A percentile compares a stretch with the other conserved stretches of the same genome.
Conservation (phyloP, 2,113 vertebrate genomes). For the Dasyornis broadbenti region DNA sequence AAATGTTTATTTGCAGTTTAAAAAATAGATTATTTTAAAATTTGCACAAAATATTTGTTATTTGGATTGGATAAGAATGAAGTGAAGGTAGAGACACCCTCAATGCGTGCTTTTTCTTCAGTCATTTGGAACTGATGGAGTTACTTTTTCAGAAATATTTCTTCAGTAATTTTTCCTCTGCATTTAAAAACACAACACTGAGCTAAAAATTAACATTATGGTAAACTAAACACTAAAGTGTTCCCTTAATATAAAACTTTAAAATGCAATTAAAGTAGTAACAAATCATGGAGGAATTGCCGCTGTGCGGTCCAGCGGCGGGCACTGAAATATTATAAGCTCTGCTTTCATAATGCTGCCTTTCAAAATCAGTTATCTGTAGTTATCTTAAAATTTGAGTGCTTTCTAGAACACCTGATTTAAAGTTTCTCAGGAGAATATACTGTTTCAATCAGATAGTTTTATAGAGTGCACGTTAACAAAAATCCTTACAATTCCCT, state of each 20-base stretch:
- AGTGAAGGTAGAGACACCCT: background rate
- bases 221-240: background rate
- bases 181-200: background rate
- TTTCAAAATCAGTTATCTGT: slow-evolving; percentile 6
- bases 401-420: background rate
- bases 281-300: background rate
- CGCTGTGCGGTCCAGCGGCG: background rate
- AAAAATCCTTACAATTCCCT: background rate
- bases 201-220: background rate
- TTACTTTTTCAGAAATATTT: background rate
- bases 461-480: background rate
- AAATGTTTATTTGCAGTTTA: background rate
- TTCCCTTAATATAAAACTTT: background rate
- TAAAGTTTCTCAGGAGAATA: background rate
- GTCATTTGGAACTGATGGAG: background rate
- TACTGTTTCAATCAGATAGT: slow-evolving; percentile 5
- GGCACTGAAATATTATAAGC: background rate
- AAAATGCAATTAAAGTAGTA: background rate
- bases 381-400: background rate
- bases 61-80: background rate
- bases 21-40: background rate
- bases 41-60: background rate
- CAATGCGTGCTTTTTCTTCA: accelerated
- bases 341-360: background rate
- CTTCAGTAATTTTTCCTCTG: background rate